Percentiles rank a stretch among this genome's conserved stretches.
phyloP scores from a whole-genome alignment of 2,797 vertebrate genomes.

The Pelobates cultripes region DNA sequence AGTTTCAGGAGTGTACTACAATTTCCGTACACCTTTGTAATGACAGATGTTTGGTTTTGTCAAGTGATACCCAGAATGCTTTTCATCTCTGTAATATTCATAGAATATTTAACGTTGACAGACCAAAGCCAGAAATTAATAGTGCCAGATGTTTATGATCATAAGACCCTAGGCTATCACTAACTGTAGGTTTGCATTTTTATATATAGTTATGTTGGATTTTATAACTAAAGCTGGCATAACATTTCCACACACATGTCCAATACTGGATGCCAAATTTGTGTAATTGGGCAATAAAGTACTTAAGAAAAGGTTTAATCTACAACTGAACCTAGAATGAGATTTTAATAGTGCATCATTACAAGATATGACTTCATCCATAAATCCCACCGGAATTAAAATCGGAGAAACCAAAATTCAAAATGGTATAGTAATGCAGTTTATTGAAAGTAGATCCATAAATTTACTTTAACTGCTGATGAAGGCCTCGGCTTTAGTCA shows the following conservation, averaged over 20 bases:
- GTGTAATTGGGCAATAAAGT: constrained; percentile 55
- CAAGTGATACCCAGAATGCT: constrained; percentile 8
- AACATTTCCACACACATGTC: constrained; percentile 43
- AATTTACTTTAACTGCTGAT: constrained; percentile 21
- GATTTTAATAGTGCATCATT: constrained; percentile 48
- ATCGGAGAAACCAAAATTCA: constrained; percentile 37
- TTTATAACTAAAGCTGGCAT: constrained; percentile 41
- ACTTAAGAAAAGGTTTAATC: constrained; percentile 53
- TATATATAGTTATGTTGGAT: constrained; percentile 18
- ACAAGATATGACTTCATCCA: constrained; percentile 28
- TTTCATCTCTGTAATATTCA: constrained; percentile 7
- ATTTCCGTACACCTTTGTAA: not conserved
- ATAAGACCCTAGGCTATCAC: constrained; percentile 34
- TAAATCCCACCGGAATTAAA: constrained; percentile 37
- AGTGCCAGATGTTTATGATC: constrained; percentile 46
- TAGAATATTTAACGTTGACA: constrained; percentile 31
- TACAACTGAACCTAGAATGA: constrained; percentile 43
- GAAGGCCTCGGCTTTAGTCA: constrained; percentile 12
- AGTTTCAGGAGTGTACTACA: not conserved
- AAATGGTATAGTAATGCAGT: constrained; percentile 23
- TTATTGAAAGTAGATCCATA: constrained; percentile 4
- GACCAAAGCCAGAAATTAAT: constrained; percentile 31
- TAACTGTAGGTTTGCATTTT: constrained; percentile 29
- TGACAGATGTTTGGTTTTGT: constrained; percentile 13
- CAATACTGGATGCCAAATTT: constrained; percentile 39